phyloP scores from a whole-genome alignment of 2,113 vertebrate species.

The Prochilodus magdalenae region DNA sequence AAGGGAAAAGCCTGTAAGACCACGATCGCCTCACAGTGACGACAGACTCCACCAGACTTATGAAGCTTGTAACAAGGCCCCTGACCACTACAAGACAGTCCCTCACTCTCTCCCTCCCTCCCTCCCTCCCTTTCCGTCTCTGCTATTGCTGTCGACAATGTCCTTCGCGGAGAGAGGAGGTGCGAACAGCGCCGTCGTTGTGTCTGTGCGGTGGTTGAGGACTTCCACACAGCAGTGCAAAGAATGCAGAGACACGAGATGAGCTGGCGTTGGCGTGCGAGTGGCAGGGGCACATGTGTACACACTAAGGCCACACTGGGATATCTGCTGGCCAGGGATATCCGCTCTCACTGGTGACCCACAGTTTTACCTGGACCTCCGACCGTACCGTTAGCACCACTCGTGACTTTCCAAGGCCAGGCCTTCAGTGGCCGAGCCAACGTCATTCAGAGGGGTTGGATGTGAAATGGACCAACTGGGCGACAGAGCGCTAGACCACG shows the following conservation, averaged over 20 bases:
- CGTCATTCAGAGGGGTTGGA: no score
- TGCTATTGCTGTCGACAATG: not conserved
- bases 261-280: not conserved
- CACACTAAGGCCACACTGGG: no score
- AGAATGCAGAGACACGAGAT: not conserved
- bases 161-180: not conserved
- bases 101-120: not conserved
- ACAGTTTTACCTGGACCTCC: no score
- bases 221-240: not conserved
- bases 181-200: not conserved
- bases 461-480: no score
- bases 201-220: not conserved
- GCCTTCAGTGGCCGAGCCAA: no score
- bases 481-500: no score
- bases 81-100: not conserved
- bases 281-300: no score
- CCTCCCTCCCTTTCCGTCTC: not conserved
- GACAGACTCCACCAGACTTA: not conserved
- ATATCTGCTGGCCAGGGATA: no score
- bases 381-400: no score
- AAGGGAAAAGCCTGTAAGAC: constrained; percentile 1
- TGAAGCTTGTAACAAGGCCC: constrained; percentile 17
- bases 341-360: no score
- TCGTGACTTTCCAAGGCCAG: no score
- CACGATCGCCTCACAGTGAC: not conserved